These are phyloP conservation scores for Sorex araneus DNA, from an alignment of 2,113 vertebrate species.

Conservation along the genomic window DNA sequence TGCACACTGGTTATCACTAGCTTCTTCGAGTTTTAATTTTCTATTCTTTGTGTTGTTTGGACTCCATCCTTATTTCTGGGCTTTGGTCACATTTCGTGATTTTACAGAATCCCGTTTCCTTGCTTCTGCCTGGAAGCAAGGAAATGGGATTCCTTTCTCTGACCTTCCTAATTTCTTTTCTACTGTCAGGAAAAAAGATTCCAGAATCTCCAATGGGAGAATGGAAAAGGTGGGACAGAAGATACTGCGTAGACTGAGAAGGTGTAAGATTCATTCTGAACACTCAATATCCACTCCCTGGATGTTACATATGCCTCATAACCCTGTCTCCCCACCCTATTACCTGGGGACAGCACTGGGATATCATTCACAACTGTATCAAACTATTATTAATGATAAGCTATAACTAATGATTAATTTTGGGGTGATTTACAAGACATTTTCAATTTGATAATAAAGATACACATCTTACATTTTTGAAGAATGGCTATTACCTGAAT, in stretches of 20 bases:
- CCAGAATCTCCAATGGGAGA: neutral
- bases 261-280: too few relatives aligned
- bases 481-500: too few relatives aligned
- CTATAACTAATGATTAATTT: neutral
- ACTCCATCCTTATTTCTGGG: too few relatives aligned
- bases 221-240: neutral
- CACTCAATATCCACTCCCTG: too few relatives aligned
- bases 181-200: neutral
- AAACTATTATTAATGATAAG: neutral
- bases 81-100: neutral
- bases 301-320: too few relatives aligned
- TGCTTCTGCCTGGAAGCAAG: neutral
- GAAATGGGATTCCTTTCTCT: neutral
- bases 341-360: neutral
- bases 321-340: neutral
- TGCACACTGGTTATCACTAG: neutral
- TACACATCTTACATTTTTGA: too few relatives aligned
- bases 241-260: too few relatives aligned
- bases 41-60: neutral
- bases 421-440: neutral
- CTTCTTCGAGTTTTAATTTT: slow-evolving; percentile 22
- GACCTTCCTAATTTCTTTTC: neutral
- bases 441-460: slow-evolving; percentile 20
- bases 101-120: slow-evolving; percentile 31
- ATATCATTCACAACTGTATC: neutral